Evolutionary conservation across 1,140 invertebrate genomes (phyloP).

Genomic region (Pomacea maculata): DNA sequence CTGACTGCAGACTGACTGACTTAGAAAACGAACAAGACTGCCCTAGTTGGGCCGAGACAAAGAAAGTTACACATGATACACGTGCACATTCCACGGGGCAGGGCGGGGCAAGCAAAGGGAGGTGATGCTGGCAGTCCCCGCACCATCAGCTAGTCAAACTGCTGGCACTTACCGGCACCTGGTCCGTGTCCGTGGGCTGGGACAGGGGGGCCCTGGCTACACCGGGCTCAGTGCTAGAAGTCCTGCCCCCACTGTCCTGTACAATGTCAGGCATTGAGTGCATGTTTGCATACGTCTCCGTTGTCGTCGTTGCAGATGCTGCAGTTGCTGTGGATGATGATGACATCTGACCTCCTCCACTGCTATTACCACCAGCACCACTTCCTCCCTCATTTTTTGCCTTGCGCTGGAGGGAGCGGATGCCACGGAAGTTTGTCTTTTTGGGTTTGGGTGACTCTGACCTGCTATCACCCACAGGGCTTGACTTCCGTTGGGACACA

Average conservation of each 20-base stretch:
- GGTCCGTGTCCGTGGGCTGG: slow-evolving; percentile 13
- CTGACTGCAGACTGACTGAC: too few species aligned
- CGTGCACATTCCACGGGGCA: slow-evolving; percentile 19
- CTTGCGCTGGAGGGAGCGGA: slow-evolving; percentile 68
- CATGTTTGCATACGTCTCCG: slow-evolving; percentile 38
- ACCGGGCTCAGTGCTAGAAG: slow-evolving; percentile 11
- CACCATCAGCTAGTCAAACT: slow-evolving; percentile 31
- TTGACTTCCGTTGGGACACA: not conserved
- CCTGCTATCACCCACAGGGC: slow-evolving; percentile 4
- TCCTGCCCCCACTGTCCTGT: slow-evolving; percentile 36
- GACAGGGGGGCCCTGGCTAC: slow-evolving; percentile 8
- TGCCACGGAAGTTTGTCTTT: slow-evolving; percentile 70
- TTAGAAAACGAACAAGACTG: too few species aligned
- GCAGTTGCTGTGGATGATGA: too few species aligned
- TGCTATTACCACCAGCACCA: slow-evolving; percentile 15
- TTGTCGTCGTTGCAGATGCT: too few species aligned
- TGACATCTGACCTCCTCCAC: slow-evolving; percentile 1
- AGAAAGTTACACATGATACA: not conserved
- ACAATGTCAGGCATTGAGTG: slow-evolving; percentile 35
- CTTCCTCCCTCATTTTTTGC: slow-evolving; percentile 51
- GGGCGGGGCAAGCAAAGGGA: slow-evolving; percentile 15
- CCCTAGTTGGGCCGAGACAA: too few species aligned
- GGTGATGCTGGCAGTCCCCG: not conserved
- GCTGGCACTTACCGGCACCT: slow-evolving; percentile 25
- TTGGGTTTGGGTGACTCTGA: slow-evolving; percentile 57